Base-by-base conservation (phyloP, 2,797 vertebrate genomes). In the Peromyscus attwateri region DNA sequence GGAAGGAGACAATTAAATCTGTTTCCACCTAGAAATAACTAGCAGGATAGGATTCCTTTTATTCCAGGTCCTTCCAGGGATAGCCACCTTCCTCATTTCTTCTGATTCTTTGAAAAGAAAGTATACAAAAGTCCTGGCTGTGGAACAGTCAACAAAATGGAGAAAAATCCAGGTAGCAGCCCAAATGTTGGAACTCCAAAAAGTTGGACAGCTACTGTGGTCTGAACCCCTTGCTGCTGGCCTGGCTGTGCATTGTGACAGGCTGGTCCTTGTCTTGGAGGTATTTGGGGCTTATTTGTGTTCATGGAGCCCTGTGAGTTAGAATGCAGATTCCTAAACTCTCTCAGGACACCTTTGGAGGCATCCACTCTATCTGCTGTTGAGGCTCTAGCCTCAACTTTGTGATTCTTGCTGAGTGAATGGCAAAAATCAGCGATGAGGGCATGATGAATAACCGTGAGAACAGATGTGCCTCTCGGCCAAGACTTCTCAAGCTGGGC, bases 61-160 rank as follows among this genome's bases (percentile, higher is more conserved):
- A 25, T 25, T 73, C 57, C 64, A 62, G 57, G 68, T 60, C 34
- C 57, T 80, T 64, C 7, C 40, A 66, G 66, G 31, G n/a, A 0
- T 16, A 80, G 31, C 60, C 6, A 60, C 60, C 75, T 82, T 25
- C 19, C 37, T 89, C 40, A n/a, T 70, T 66, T 66, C 76, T 64
- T 80, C 31, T 85, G 87, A 85, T n/a, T 89, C 80, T 94, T 31
- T 62, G 82, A 64, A 87, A 12, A 92, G 46, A 87, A 80, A 92
- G 73, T 55, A 68, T 3, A 0, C 4, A 23, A 49, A 43, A 73
- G 88, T 5, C 29, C 34, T 91, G 57, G 57, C 27, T 62, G 1
- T 37, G 62, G 77, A 21, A 23, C 1, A 66, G 31, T 21, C 68
- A 25, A 80, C 49, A 55, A 83, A 70, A 31, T n/a, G 31, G 31